Percentiles rank a stretch among this genome's conserved stretches.
Evolutionary conservation across 2,888 invertebrate genomes (phyloP).

Genomic region (Metopia argyrocephala): DNA sequence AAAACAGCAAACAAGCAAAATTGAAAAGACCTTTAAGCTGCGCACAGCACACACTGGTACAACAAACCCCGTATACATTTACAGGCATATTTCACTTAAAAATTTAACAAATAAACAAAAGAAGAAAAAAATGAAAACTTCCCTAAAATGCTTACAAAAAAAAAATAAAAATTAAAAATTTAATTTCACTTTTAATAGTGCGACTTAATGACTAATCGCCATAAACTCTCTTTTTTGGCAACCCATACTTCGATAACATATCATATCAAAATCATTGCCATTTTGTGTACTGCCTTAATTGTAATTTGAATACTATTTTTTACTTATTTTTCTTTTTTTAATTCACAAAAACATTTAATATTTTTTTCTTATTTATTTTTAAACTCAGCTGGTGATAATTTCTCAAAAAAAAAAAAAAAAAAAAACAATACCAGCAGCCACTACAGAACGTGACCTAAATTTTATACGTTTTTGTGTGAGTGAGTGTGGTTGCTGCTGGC

Average conservation of each 20-base stretch:
- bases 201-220: conserved; percentile 46
- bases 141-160: conserved; percentile 36
- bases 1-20: conserved; percentile 14
- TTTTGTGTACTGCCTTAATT: conserved; percentile 20
- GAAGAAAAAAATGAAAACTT: conserved; percentile 27
- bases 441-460: conserved; percentile 62
- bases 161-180: conserved; percentile 10
- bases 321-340: conserved; percentile 1
- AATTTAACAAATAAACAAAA: conserved; percentile 6
- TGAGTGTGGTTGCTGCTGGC: conserved; percentile 54
- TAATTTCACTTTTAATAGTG: conserved; percentile 62
- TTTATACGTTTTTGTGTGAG: conserved; percentile 16
- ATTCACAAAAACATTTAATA: neutral
- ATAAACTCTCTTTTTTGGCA: conserved; percentile 7
- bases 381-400: conserved; percentile 70
- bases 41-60: neutral
- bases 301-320: conserved; percentile 35
- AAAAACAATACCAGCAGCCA: conserved; percentile 10
- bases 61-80: conserved; percentile 47
- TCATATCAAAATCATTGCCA: neutral
- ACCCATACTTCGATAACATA: neutral
- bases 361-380: conserved; percentile 16
- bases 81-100: conserved; percentile 2
- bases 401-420: conserved; percentile 67
- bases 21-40: conserved; percentile 46